Evolutionary conservation across 2,888 invertebrate genomes (phyloP), one percentile per base, ranked within the genome.

Genomic region (Lycaena phlaeas): DNA sequence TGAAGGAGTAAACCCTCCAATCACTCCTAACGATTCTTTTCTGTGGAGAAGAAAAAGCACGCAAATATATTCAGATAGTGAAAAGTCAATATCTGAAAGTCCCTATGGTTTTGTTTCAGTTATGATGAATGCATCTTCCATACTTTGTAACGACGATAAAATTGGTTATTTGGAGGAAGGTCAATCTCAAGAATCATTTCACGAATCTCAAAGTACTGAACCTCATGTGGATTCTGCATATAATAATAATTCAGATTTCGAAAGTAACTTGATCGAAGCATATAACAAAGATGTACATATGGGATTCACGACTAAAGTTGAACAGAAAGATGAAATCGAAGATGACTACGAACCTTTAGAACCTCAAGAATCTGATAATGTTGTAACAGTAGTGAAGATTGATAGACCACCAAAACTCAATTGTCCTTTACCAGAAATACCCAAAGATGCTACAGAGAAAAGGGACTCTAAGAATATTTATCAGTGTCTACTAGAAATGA

Each of bases 21-120:
- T 88, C 41, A 78, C 86, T 52, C 90, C 90, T 1, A 90, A 90
- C 56, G 86, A 84, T 49, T 90, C 91, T 3, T 91, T 91, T 64
- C 68, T 91, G 26, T 90, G 89, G 87, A 85, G 88, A 42, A 64
- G 82, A 44, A 87, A 82, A 64, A 78, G 75, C 45, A 67, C 68
- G 30, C 77, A 74, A 55, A 68, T 74, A 48, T 79, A 77, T 53
- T 69, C 71, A 1, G 84, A 84, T 36, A 59, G 64, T 28, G 82
- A 79, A 38, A 77, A 66, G 50, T 61, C 68, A 7, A 10, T 52
- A 36, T 64, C 69, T 10, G 82, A 79, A 36, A 71, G 68, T 42
- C 59, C 71, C 9, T 79, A 79, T 41, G 71, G 73, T 45, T 64
- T 69, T 51, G 59, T 74, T 14, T 73, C 60, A 52, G 61, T 70